Evolutionary conservation across 1,140 invertebrate genomes (phyloP).

Genomic region (Globodera ellingtonae): DNA sequence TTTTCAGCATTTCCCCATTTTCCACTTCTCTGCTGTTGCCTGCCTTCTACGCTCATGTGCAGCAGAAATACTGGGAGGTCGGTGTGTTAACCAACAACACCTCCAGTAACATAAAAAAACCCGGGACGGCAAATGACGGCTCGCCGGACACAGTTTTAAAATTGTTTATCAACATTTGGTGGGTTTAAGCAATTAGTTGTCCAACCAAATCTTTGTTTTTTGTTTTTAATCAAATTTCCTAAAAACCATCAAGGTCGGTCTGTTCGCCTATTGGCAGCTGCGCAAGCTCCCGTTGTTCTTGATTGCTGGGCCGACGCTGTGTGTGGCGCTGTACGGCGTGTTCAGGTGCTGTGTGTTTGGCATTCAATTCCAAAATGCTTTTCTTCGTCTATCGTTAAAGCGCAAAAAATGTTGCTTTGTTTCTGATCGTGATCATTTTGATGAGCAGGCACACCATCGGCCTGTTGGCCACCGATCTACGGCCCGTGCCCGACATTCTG

Average conservation of each 20-base stretch:
- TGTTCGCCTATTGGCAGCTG: conserved; percentile 51
- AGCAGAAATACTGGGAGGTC: conserved; percentile 56
- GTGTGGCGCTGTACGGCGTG: conserved; percentile 46
- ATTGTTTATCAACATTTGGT: too few relatives aligned
- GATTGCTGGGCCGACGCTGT: conserved; percentile 44
- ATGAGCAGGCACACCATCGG: not conserved
- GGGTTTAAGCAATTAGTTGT: too few relatives aligned
- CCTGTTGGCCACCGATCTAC: conserved; percentile 21
- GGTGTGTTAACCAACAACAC: too few relatives aligned
- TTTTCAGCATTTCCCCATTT: conserved; percentile 18
- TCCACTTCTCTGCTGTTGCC: conserved; percentile 40
- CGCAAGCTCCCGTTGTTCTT: conserved; percentile 51
- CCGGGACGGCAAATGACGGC: too few relatives aligned
- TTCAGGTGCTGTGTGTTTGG: not conserved
- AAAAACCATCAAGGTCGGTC: conserved; percentile 25
- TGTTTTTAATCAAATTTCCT: not conserved
- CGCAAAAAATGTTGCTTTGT: too few relatives aligned
- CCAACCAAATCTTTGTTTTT: too few relatives aligned
- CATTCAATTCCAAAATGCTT: too few relatives aligned
- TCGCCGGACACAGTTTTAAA: too few relatives aligned
- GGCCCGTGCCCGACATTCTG: conserved; percentile 37
- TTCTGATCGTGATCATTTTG: too few relatives aligned
- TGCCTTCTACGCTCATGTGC: conserved; percentile 43
- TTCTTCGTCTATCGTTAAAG: too few relatives aligned
- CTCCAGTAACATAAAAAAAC: too few relatives aligned